Conservation (phyloP, 2,113 vertebrate genomes). For the Ceyx melanurus region DNA sequence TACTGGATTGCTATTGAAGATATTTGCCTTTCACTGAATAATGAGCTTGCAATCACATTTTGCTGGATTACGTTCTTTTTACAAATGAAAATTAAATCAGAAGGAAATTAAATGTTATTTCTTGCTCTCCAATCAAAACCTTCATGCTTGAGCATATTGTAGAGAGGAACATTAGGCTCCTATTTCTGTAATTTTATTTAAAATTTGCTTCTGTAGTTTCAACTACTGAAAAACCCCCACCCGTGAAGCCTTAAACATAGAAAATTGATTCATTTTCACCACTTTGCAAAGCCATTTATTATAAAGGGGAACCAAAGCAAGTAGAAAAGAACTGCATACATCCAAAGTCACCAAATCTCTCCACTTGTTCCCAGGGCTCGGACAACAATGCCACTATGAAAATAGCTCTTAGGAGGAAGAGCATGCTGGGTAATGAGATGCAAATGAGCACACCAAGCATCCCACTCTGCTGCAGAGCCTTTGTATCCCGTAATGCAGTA, state of each 20-base stretch:
- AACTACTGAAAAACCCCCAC: background rate
- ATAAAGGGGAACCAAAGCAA: conserved; percentile 3
- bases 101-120: conserved; percentile 72
- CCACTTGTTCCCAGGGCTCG: conserved; percentile 58
- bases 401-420: conserved; percentile 53
- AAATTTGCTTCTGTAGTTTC: conserved; percentile 49
- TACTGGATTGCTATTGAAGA: conserved; percentile 52
- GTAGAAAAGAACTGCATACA: conserved; percentile 56
- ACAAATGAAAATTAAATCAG: conserved; percentile 64
- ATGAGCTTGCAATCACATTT: conserved; percentile 63
- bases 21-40: conserved; percentile 72
- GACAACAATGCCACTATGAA: conserved; percentile 62
- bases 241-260: conserved; percentile 31
- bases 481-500: conserved; percentile 52
- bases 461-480: conserved; percentile 31
- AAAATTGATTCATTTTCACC: conserved; percentile 47
- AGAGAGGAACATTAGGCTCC: conserved; percentile 49
- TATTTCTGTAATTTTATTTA: conserved; percentile 51
- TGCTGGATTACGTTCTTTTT: conserved; percentile 60
- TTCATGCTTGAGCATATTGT: conserved; percentile 38
- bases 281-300: conserved; percentile 43
- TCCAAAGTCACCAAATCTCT: conserved; percentile 53
- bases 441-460: conserved; percentile 58
- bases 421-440: conserved; percentile 69
- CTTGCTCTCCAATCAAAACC: conserved; percentile 44